These are phyloP conservation scores for Fulmarus glacialis DNA, from an alignment of 2,113 vertebrate genomes.

Conservation along the genomic window DNA sequence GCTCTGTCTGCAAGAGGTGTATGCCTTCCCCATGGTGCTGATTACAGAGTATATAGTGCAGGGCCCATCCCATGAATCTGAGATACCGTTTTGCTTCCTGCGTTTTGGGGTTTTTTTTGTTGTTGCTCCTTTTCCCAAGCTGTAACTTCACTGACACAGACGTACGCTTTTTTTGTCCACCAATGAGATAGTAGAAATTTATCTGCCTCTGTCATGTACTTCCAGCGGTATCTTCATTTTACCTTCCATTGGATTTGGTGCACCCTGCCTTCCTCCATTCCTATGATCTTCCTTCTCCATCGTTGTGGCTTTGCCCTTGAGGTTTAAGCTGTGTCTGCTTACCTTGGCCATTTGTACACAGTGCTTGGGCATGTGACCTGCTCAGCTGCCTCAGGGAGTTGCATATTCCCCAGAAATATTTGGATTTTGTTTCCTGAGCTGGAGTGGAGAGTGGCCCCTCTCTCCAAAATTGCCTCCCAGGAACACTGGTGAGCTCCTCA, in stretches of 20 bases:
- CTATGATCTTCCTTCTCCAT: not conserved
- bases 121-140: not conserved
- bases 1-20: not conserved
- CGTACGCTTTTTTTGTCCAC: fast-evolving
- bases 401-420: constrained; percentile 20
- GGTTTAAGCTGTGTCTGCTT: constrained; percentile 35
- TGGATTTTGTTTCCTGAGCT: not conserved
- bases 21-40: not conserved
- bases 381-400: not conserved
- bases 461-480: not conserved
- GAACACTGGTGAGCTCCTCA: not conserved
- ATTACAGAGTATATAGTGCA: not conserved
- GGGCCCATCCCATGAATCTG: not conserved
- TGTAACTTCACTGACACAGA: not conserved
- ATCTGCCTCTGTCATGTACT: not conserved
- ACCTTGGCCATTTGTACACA: not conserved
- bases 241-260: not conserved
- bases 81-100: not conserved
- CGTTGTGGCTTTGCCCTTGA: constrained; percentile 14
- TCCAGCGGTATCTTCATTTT: not conserved
- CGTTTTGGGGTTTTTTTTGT: not conserved
- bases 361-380: not conserved
- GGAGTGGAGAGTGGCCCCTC: not conserved
- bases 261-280: not conserved
- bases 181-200: not conserved